Evolutionary conservation across 2,797 vertebrate species (phyloP).

Genomic region (Scolopax rusticola): DNA sequence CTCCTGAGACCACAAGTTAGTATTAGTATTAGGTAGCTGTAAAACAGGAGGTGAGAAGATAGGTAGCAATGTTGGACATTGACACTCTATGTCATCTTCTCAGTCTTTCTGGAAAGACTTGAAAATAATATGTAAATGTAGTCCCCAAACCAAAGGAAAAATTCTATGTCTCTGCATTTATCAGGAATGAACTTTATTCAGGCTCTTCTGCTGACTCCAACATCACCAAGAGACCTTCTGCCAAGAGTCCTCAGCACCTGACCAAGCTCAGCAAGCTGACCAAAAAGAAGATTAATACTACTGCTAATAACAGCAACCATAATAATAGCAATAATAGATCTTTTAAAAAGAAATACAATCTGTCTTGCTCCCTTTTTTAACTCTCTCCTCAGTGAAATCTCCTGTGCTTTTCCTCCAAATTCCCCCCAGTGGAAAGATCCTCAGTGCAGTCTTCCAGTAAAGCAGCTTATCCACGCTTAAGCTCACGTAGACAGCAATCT

Average conservation of each 20-base stretch:
- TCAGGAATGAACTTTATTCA: neutral
- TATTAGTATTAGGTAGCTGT: neutral
- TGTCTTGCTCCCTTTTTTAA: neutral
- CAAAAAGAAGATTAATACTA: neutral
- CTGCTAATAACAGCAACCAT: neutral
- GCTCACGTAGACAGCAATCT: constrained; percentile 29
- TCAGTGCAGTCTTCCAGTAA: neutral
- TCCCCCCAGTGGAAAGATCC: neutral
- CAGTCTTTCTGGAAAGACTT: neutral
- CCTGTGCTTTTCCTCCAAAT: neutral
- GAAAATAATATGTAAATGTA: neutral
- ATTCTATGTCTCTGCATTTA: neutral
- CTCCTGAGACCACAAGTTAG: neutral
- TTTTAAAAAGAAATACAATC: neutral
- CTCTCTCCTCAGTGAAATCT: neutral
- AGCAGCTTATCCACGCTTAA: constrained; percentile 24
- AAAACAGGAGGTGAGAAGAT: neutral
- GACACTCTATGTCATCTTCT: neutral
- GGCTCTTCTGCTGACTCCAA: neutral
- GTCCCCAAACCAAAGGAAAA: neutral
- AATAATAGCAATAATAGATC: neutral
- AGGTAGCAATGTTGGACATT: neutral
- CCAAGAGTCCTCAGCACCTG: neutral
- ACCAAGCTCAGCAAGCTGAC: neutral
- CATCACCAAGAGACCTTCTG: neutral